phyloP scores from a whole-genome alignment of 2,113 vertebrate genomes.

The Ammodytes dubius region DNA sequence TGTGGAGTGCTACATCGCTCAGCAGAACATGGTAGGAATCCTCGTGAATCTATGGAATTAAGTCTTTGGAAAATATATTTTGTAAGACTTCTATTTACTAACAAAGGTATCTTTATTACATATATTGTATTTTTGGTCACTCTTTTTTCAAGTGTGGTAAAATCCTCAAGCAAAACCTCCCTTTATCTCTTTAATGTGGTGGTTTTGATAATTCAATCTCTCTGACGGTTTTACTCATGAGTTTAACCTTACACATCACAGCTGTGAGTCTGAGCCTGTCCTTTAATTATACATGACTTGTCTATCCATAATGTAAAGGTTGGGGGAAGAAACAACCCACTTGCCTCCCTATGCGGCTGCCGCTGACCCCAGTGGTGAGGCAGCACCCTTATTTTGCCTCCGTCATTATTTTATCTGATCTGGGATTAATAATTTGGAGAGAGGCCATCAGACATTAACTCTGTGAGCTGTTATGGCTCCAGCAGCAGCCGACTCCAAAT shows the following conservation, averaged over 20 bases:
- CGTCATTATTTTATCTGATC: slow-evolving; percentile 16
- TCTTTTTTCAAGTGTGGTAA: neutral
- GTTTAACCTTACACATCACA: slow-evolving; percentile 19
- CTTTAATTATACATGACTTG: slow-evolving; percentile 68
- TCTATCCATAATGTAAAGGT: slow-evolving; percentile 53
- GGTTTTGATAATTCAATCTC: slow-evolving; percentile 13
- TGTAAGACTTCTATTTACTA: neutral
- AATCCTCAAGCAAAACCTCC: neutral
- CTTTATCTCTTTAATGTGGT: neutral
- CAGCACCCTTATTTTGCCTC: neutral
- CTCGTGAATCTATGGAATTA: neutral
- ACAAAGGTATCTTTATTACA: neutral
- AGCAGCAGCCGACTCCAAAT: slow-evolving; percentile 53
- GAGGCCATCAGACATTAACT: slow-evolving; percentile 27
- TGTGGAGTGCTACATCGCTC: slow-evolving; percentile 95
- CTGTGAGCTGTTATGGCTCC: slow-evolving; percentile 16
- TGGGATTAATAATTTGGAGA: slow-evolving; percentile 31
- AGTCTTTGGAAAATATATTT: neutral
- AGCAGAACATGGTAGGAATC: slow-evolving; percentile 94
- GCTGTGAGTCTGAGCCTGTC: slow-evolving; percentile 29
- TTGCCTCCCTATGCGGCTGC: slow-evolving; percentile 28
- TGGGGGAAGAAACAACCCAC: slow-evolving; percentile 22
- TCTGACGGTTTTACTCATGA: neutral
- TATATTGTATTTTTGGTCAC: neutral
- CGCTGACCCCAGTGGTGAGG: neutral